These are phyloP conservation scores for Patella depressa DNA, from an alignment of 2,888 invertebrate species.

Conservation along the genomic window DNA sequence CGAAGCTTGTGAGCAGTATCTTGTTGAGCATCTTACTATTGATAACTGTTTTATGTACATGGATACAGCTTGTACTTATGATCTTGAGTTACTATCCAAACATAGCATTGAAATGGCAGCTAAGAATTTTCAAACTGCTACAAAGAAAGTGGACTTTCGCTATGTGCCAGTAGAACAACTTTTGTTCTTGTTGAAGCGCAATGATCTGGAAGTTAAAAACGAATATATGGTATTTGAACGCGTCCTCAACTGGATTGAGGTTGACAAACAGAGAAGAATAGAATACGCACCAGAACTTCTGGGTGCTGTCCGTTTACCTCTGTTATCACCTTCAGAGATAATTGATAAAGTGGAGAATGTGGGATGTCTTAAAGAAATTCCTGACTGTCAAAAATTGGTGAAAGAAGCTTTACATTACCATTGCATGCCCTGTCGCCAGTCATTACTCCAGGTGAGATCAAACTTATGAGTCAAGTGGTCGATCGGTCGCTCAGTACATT, in stretches of 20 bases:
- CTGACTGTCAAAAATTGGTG: constrained; percentile 54
- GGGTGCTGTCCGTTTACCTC: constrained; percentile 50
- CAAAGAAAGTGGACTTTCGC: constrained; percentile 42
- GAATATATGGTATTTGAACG: constrained; percentile 53
- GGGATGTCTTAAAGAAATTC: constrained; percentile 49
- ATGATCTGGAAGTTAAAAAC: constrained; percentile 40
- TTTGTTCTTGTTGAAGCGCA: constrained; percentile 41
- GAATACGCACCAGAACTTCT: constrained; percentile 44
- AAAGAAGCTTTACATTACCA: constrained; percentile 61
- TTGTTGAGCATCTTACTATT: constrained; percentile 39
- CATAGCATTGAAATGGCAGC: constrained; percentile 44
- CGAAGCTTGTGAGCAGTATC: constrained; percentile 51
- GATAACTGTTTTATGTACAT: constrained; percentile 53
- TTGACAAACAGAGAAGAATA: constrained; percentile 39
- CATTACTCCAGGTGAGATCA: constrained; percentile 50
- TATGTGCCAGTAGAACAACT: constrained; percentile 45
- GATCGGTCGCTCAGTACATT: background rate
- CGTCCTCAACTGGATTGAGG: constrained; percentile 49
- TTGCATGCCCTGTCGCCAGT: constrained; percentile 56
- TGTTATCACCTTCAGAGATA: constrained; percentile 49
- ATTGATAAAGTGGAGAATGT: constrained; percentile 58
- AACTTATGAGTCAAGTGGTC: background rate
- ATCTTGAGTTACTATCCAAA: constrained; percentile 39
- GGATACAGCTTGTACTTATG: constrained; percentile 44
- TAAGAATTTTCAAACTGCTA: constrained; percentile 43